Evolutionary conservation across 2,113 vertebrate genomes (phyloP).

Genomic region (Ramphastos sulfuratus): DNA sequence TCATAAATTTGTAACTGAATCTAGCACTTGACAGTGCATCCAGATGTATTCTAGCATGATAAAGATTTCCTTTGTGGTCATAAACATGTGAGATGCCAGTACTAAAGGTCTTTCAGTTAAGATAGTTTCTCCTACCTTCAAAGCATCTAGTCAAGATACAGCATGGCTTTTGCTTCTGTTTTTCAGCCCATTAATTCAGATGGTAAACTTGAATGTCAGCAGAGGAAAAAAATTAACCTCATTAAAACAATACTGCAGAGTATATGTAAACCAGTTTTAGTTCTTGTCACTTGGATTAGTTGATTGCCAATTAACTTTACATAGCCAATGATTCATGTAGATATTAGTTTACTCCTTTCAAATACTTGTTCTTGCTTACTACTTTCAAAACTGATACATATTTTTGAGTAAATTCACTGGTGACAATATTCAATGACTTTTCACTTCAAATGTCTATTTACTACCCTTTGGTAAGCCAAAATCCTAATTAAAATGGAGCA

Average conservation of each 20-base stretch:
- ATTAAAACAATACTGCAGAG: background rate
- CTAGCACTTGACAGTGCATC: background rate
- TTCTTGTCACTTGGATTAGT: background rate
- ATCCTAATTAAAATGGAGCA: background rate
- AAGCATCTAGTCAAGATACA: background rate
- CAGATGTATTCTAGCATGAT: background rate
- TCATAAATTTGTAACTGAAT: background rate
- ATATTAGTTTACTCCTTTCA: background rate
- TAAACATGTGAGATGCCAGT: background rate
- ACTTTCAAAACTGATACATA: background rate
- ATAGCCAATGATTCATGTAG: background rate
- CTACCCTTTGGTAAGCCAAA: background rate
- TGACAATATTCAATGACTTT: background rate
- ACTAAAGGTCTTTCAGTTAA: background rate
- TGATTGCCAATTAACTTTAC: background rate
- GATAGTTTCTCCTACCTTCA: too few species aligned
- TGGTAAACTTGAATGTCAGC: background rate
- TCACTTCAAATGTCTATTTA: background rate
- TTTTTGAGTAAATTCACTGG: background rate
- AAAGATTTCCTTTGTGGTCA: background rate
- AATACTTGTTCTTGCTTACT: background rate
- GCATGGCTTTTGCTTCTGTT: background rate
- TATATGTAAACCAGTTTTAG: background rate
- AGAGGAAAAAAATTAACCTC: background rate
- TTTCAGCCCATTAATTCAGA: background rate